These are phyloP conservation scores for Julus scandinavius DNA, from an alignment of 2,888 invertebrate genomes.

Conservation along the genomic window DNA sequence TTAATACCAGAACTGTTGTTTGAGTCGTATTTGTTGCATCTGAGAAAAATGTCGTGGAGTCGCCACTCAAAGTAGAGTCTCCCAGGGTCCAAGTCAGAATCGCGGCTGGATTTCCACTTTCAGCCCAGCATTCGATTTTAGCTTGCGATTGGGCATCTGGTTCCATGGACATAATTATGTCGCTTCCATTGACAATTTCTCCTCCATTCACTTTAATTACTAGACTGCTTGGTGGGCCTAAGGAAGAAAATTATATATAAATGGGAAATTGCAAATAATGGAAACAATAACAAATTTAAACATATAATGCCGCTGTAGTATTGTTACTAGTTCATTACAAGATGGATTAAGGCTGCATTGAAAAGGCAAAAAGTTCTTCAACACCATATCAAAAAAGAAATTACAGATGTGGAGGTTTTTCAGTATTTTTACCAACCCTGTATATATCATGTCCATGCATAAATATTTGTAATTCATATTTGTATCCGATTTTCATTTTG, in stretches of 20 bases:
- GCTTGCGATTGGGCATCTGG: neutral
- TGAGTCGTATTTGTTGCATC: neutral
- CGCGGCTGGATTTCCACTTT: constrained; percentile 30
- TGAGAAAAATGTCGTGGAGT: neutral
- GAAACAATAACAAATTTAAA: too few relatives aligned
- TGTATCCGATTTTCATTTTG: too few relatives aligned
- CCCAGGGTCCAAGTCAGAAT: neutral
- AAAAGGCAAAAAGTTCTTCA: too few relatives aligned
- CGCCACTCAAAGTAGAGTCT: neutral
- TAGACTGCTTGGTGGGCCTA: neutral
- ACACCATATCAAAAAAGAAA: too few relatives aligned
- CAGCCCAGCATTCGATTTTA: neutral
- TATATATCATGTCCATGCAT: too few relatives aligned
- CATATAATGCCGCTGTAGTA: too few relatives aligned
- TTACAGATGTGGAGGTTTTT: too few relatives aligned
- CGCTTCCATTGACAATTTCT: neutral
- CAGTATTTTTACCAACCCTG: too few relatives aligned
- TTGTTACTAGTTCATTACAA: too few relatives aligned
- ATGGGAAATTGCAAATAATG: too few relatives aligned
- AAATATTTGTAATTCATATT: too few relatives aligned
- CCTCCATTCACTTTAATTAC: neutral
- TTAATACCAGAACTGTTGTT: neutral
- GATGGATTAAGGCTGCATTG: too few relatives aligned
- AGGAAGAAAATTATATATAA: neutral
- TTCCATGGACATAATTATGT: neutral